These are phyloP conservation scores for Martes flavigula DNA, from an alignment of 2,797 vertebrate species.

Conservation along the genomic window DNA sequence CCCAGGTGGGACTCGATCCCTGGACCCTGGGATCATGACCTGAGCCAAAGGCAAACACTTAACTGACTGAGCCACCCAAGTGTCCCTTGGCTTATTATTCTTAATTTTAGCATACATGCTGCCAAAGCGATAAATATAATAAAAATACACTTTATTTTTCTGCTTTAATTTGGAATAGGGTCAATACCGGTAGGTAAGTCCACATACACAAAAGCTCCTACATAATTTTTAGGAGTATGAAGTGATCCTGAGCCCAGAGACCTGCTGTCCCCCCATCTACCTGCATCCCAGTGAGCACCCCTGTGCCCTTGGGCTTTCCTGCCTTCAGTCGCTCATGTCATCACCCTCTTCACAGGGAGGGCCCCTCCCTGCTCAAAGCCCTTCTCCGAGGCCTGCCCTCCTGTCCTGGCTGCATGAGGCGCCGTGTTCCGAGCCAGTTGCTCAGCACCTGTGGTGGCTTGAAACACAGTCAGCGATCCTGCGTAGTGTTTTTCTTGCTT, in stretches of 20 bases:
- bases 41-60: too few species aligned
- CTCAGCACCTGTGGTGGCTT: not conserved
- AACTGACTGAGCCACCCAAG: too few species aligned
- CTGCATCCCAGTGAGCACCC: rapidly evolving
- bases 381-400: not conserved
- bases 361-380: not conserved
- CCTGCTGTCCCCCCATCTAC: rapidly evolving
- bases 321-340: not conserved
- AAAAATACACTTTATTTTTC: not conserved
- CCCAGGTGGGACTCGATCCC: too few species aligned
- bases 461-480: rapidly evolving
- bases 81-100: not conserved
- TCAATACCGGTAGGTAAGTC: not conserved
- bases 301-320: too few species aligned
- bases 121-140: not conserved
- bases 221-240: not conserved
- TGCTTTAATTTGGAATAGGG: not conserved
- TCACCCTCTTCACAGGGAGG: rapidly evolving
- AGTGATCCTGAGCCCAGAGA: not conserved
- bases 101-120: not conserved
- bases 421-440: not conserved
- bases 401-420: not conserved
- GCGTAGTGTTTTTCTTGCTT: not conserved
- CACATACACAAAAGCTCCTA: not conserved
- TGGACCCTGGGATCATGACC: too few species aligned